Evolutionary conservation across 2,888 invertebrate species (phyloP).

Genomic region (Liopterus haemorrhoidalis): DNA sequence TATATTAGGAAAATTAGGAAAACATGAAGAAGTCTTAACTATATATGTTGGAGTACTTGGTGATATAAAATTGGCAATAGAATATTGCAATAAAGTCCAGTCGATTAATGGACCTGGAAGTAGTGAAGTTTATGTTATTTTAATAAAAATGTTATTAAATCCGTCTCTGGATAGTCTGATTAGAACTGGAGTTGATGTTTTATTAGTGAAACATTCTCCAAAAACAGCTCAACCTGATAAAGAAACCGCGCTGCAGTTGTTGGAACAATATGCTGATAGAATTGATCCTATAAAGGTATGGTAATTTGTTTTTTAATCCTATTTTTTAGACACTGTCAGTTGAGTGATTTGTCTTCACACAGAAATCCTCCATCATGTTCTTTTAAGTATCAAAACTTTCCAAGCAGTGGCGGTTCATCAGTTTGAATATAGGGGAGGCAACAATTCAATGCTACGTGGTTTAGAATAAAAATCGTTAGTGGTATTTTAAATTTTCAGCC

Average conservation of each 20-base stretch:
- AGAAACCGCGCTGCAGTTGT: conserved; percentile 69
- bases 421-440: too few relatives aligned
- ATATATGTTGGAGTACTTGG: conserved; percentile 87
- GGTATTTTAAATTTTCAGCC: too few relatives aligned
- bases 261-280: conserved; percentile 77
- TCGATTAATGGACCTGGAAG: conserved; percentile 35
- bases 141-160: conserved; percentile 43
- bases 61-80: conserved; percentile 74
- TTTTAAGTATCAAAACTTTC: too few relatives aligned
- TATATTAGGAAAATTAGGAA: conserved; percentile 82
- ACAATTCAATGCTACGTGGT: too few relatives aligned
- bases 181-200: conserved; percentile 34
- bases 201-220: conserved; percentile 47
- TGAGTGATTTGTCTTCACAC: conserved; percentile 24
- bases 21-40: conserved; percentile 87
- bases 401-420: too few relatives aligned
- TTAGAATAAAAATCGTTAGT: too few relatives aligned
- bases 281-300: conserved; percentile 74
- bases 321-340: conserved; percentile 36
- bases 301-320: conserved; percentile 5
- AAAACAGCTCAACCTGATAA: conserved; percentile 67
- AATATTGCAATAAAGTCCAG: conserved; percentile 75
- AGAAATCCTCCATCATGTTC: too few relatives aligned
- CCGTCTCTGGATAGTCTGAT: conserved; percentile 39
- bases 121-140: conserved; percentile 39